Base-by-base conservation (phyloP, 2,888 invertebrate genomes). In the Melieria crassipennis region DNA sequence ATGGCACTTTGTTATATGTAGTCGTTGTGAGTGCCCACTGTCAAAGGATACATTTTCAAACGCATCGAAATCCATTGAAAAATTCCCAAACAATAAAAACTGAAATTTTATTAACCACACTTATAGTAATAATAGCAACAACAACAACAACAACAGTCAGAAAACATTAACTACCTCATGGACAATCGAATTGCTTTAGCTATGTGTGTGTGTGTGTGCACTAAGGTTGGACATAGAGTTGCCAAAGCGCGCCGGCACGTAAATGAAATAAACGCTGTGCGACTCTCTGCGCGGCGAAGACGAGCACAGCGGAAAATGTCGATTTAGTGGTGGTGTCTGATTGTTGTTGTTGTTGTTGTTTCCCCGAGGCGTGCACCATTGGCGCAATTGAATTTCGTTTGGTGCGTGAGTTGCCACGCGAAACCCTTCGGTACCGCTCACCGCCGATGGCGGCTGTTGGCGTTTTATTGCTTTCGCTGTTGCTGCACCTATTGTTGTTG, bases 401-500 rank as follows among this genome's bases (percentile, higher is more conserved):
- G 58, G 58, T 58, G 58, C 58, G 58, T 58, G 16, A 58, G 58
- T 58, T 58, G n/a, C 30, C 58, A 42, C 58, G 16, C 16, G 10
- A 30, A 58, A 30, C 16, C 58, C 10, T 58, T 16, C 16, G n/a
- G 16, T n/a, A n/a, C 5, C 52, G 11, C 11, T 52, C 55, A 65
- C 46, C 66, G 48, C 10, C 7, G 45, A 11, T 58, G 16, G 56
- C 13, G 56, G 43, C 16, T 47, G 45, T 30, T 30, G 30, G 47
- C n/a, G 43, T 62, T 61, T 13, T 30, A 30, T 10, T 11, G 62
- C 63, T 55, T 57, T 10, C 48, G 10, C 11, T 16, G 7, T 66
- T 62, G 69, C 55, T 55, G 11, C 11, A 60, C 50, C 9, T n/a
- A 62, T 46, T 65, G 65, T 57, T n/a, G 46, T 57, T 65, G 65